These are phyloP conservation scores for Trissolcus japonicus DNA, from an alignment of 2,888 invertebrate genomes.

Conservation along the genomic window DNA sequence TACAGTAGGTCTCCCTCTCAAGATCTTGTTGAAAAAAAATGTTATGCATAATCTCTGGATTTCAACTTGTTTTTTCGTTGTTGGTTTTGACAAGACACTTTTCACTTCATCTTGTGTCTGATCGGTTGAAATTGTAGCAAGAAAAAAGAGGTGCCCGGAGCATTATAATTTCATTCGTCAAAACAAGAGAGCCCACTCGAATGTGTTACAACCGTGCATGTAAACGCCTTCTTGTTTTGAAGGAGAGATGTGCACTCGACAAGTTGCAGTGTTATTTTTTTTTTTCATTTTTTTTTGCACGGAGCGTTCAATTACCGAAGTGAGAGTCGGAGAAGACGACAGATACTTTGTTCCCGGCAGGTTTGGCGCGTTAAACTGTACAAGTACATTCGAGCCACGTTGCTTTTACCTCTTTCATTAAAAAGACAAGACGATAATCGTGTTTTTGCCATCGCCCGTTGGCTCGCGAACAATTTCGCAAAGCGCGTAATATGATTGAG, in stretches of 20 bases:
- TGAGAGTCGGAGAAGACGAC: conserved; percentile 53
- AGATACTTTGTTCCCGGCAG: conserved; percentile 51
- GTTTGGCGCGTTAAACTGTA: conserved; percentile 45
- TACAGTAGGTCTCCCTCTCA: no score
- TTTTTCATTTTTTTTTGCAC: conserved; percentile 31
- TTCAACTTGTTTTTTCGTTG: neutral
- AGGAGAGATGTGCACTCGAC: conserved; percentile 50
- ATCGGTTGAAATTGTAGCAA: conserved; percentile 15
- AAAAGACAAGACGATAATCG: conserved; percentile 50
- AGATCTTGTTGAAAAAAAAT: no score
- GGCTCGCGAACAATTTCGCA: conserved; percentile 45
- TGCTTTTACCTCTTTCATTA: conserved; percentile 50
- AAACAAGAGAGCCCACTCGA: conserved; percentile 17
- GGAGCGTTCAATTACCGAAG: conserved; percentile 56
- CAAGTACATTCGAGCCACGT: conserved; percentile 46
- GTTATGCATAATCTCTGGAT: no score
- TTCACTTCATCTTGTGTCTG: conserved; percentile 12
- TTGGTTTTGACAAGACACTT: conserved; percentile 6
- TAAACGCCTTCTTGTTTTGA: conserved; percentile 50
- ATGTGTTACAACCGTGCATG: conserved; percentile 32
- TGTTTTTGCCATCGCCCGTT: conserved; percentile 32
- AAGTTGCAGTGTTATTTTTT: conserved; percentile 43
- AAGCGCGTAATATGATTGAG: conserved; percentile 53
- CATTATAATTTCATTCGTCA: conserved; percentile 29
- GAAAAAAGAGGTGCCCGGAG: conserved; percentile 27